Evolutionary conservation across 2,797 vertebrate species (phyloP).

Genomic region (Sebastes hopkinsi): DNA sequence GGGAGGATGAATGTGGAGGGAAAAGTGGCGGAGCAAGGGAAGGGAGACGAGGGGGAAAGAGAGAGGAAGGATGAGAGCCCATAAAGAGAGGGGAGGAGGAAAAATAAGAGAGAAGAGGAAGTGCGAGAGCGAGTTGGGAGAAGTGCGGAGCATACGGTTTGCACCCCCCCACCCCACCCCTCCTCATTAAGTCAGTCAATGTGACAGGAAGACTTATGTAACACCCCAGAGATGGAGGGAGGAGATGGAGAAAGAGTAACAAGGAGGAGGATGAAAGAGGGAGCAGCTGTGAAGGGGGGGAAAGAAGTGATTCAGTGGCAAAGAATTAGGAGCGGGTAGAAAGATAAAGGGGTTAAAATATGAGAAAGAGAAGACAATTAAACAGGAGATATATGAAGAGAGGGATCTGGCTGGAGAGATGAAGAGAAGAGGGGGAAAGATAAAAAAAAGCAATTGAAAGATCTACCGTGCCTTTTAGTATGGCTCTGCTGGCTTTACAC

Average conservation of each 20-base stretch:
- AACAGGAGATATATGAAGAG: conserved; percentile 43
- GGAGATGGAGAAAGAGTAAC: conserved; percentile 74
- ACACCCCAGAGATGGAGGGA: conserved; percentile 82
- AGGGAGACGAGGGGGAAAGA: neutral
- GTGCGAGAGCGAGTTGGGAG: conserved; percentile 36
- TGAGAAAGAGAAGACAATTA: conserved; percentile 55
- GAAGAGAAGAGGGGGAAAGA: conserved; percentile 31
- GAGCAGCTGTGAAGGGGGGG: conserved; percentile 53
- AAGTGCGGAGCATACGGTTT: conserved; percentile 68
- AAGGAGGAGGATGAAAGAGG: conserved; percentile 69
- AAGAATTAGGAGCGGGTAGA: conserved; percentile 36
- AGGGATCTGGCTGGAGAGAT: conserved; percentile 33
- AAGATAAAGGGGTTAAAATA: conserved; percentile 48
- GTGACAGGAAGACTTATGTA: conserved; percentile 82
- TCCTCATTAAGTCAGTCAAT: conserved; percentile 86
- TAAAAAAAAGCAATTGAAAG: conserved; percentile 72
- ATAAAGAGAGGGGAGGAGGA: conserved; percentile 38
- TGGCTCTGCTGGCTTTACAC: conserved; percentile 83
- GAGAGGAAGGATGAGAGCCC: neutral
- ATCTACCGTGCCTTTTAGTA: conserved; percentile 81
- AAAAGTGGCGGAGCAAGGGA: neutral
- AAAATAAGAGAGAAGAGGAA: conserved; percentile 28
- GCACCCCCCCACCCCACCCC: conserved; percentile 55
- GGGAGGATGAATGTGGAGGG: neutral
- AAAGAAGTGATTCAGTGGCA: conserved; percentile 29